phyloP scores from a whole-genome alignment of 2,113 vertebrate genomes.

The Hyperoodon ampullatus region DNA sequence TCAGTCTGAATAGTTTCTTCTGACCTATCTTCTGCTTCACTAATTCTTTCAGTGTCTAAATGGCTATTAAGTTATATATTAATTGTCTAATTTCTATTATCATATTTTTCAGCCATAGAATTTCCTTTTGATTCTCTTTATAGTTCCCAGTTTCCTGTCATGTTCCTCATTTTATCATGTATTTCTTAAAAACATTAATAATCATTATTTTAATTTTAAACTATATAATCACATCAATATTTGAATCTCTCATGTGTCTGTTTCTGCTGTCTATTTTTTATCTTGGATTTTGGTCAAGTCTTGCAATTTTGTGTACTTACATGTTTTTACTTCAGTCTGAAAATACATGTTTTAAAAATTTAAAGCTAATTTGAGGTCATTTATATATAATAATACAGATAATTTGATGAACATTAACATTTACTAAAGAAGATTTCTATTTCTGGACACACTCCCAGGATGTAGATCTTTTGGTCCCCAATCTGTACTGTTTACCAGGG shows the following conservation, averaged over 20 bases:
- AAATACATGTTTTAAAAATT: neutral
- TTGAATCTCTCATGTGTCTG: neutral
- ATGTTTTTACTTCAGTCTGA: neutral
- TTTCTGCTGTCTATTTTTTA: neutral
- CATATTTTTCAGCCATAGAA: neutral
- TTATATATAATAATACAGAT: neutral
- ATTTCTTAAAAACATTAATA: neutral
- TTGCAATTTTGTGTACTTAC: neutral
- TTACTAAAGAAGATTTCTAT: neutral
- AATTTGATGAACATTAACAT: neutral
- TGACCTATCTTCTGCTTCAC: neutral
- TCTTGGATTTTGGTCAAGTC: neutral
- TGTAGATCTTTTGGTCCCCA: neutral
- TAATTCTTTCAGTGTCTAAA: neutral
- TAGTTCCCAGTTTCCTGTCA: neutral
- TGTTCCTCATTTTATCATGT: neutral
- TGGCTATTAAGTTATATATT: neutral
- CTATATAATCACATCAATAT: neutral
- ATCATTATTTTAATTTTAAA: neutral
- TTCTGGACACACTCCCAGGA: neutral
- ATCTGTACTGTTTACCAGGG: neutral
- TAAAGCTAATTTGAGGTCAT: neutral
- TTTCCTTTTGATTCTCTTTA: neutral
- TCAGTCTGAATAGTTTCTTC: neutral
- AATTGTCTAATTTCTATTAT: neutral